Evolutionary conservation across 2,113 vertebrate genomes (phyloP).

Genomic region (Mustela lutreola): DNA sequence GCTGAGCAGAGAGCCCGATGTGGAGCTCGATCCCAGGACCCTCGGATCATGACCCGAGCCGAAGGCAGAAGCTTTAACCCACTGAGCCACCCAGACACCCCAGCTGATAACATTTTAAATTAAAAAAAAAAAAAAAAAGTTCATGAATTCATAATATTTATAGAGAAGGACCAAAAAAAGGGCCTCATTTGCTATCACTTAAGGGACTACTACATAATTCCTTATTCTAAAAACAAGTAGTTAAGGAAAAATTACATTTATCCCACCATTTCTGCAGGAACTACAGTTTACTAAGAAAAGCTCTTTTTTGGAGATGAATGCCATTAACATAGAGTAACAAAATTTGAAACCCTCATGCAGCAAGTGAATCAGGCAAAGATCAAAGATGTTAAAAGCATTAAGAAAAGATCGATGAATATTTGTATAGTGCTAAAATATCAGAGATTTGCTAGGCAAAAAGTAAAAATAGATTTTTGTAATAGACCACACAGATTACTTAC

Average conservation of each 20-base stretch:
- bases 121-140: background rate
- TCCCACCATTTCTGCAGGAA: background rate
- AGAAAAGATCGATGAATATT: background rate
- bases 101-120: background rate
- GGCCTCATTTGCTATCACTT: background rate
- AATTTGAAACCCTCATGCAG: background rate
- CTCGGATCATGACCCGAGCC: too few species aligned
- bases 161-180: background rate
- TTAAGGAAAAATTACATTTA: too few species aligned
- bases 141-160: background rate
- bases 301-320: background rate
- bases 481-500: background rate
- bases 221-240: background rate
- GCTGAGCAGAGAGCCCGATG: too few species aligned
- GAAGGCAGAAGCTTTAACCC: too few species aligned
- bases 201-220: background rate
- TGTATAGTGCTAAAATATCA: background rate
- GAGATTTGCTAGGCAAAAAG: background rate
- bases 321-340: background rate
- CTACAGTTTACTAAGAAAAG: background rate
- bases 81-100: too few species aligned
- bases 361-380: background rate
- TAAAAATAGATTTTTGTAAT: background rate
- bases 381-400: background rate
- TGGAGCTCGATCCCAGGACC: too few species aligned